Conservation (phyloP, 2,888 invertebrate genomes). For the Ommatoiulus sabulosus region DNA sequence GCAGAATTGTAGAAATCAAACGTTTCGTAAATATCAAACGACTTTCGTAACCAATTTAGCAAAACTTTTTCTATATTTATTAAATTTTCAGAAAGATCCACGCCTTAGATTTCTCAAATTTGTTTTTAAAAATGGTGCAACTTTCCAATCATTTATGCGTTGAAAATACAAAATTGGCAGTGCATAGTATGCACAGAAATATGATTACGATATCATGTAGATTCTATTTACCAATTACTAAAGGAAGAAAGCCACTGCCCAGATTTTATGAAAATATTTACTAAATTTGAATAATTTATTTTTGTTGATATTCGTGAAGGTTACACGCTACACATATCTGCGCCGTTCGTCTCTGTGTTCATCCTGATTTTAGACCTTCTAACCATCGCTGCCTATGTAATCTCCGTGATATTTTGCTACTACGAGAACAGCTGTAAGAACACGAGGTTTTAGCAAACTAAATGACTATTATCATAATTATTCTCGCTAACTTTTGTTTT, state of each 20-base stretch:
- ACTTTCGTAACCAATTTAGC: too few species aligned
- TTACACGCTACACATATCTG: conserved; percentile 51
- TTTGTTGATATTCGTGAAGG: neutral
- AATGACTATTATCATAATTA: neutral
- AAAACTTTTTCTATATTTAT: too few species aligned
- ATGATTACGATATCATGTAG: too few species aligned
- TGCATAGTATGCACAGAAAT: too few species aligned
- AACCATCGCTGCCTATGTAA: conserved; percentile 45
- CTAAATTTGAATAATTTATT: neutral
- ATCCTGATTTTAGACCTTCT: conserved; percentile 44
- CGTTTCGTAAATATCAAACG: too few species aligned
- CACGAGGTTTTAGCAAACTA: neutral
- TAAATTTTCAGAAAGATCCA: neutral
- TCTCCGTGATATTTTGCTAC: conserved; percentile 49
- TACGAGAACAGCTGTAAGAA: conserved; percentile 51
- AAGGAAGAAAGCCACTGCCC: too few species aligned
- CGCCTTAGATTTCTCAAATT: neutral
- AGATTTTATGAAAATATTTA: too few species aligned
- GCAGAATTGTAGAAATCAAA: too few species aligned
- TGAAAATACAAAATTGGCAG: too few species aligned
- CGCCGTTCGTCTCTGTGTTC: conserved; percentile 50
- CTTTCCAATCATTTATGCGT: neutral
- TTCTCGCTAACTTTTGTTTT: neutral
- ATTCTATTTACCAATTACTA: too few species aligned
- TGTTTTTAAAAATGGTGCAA: neutral